Evolutionary conservation across 1,140 invertebrate species (phyloP), one percentile per base, ranked within the genome.

Genomic region (Drosophila funebris): DNA sequence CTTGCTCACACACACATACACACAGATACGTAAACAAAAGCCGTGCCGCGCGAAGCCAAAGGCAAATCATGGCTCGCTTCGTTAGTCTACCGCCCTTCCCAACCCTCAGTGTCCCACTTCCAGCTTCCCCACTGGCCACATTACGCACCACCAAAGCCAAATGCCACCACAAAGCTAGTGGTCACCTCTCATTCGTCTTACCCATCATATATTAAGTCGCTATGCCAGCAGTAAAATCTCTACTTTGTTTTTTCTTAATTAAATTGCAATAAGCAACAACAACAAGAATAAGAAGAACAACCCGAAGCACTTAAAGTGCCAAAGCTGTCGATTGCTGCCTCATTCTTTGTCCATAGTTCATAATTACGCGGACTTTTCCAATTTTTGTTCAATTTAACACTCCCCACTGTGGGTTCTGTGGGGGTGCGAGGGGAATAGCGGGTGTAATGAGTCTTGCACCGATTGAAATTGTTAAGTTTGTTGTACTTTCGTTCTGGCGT

Each of bases 211-310:
- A 56, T 68, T 48, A 58, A 83, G 69, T 58, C 73, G 76, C 73
- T 41, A 18, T 13, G 24, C 20, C 22, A 36, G 64, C 50, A 48
- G 36, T 39, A 46, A 39, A 81, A 85, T 69, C 71, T 81, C 70
- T 82, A 85, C 74, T 85, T 87, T 87, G 74, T 87, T 78, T 70
- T 70, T 73, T 72, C 77, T 85, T 85, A 85, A 85, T 85, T 85
- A 85, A 85, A 85, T 85, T 87, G 82, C 82, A 85, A 78, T 82
- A 76, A 63, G 46, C 53, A 60, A 27, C 9, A 43, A 20, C 37
- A 62, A 13, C 18, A 31, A 6, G 46, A 50, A 27, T 22, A 58
- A 22, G 9, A 48, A 27, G 7, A 56, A 14, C 6, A 46, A 31
- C 20, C 20, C 8, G 82, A 87, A 85, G 82, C 82, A 87, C 82